Evolutionary conservation across 2,113 vertebrate species (phyloP), one percentile per base, ranked within the genome.

Genomic region (Archilochus colubris): DNA sequence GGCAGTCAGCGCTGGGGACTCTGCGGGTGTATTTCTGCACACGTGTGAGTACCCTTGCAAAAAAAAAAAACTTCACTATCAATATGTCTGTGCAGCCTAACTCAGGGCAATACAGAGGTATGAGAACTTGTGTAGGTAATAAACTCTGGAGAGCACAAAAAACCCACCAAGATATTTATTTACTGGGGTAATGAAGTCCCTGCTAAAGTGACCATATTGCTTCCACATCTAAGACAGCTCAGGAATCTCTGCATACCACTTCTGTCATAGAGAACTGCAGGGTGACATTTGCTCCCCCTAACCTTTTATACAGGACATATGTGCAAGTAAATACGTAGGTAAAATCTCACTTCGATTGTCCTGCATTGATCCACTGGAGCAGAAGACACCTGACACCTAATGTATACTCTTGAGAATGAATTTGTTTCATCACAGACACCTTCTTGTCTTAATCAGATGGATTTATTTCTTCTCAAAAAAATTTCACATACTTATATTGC

Each of bases 381-480:
- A 91, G 8, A 74, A 93, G 91, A 57, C 46, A 69, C 4, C 2
- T 12, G 21, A 22, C 75, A 69, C 4, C 2, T 9, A 38, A 67
- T 0, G 2, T 7, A 14, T 50, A 53, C 46, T 86, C 7, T 43
- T 1, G 2, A 78, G 48, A 62, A 74, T 16, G 12, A 51, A 55
- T 62, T 74, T 16, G 4, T 96, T 89, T 88, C 94, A 94, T 90
- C 43, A 63, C 21, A 50, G 24, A 80, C 20, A 82, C 4, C 6
- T 78, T 70, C 23, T 81, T 81, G 14, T 36, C 31, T 68, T 69
- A 66, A 80, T 66, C 8, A 69, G 6, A 64, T 3, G 7, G 25
- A 87, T 9, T 94, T 89, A 79, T 21, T 57, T 59, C 14, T 84
- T 70, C 59, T 70, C 23, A 55, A 84, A 74, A 88, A 88, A 95